Evolutionary conservation across 2,797 vertebrate genomes (phyloP), one percentile per base, ranked within the genome.

Genomic region (Malurus splendens): DNA sequence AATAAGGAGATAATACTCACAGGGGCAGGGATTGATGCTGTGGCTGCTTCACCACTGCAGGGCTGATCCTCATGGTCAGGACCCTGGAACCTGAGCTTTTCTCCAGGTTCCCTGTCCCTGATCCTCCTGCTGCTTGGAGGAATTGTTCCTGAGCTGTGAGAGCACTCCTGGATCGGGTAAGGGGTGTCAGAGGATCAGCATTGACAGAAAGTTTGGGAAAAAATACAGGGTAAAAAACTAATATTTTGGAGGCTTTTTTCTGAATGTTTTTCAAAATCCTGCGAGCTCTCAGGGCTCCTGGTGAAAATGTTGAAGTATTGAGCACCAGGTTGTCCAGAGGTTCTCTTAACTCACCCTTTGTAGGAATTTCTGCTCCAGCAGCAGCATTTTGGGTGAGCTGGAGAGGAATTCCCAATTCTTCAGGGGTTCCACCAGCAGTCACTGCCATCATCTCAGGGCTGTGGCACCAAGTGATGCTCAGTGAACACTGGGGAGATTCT

Each of bases 1-100:
- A 95, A 82, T 91, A 90, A 79, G 67, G 19, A 82, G 92, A 89
- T 84, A 90, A 86, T 79, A 80, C 77, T 90, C 66, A 67, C 81
- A 91, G 81, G 45, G 57, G 44, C 55, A 54, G 45, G 44, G 54
- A 42, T 3, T 36, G 30, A 36, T 48, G 10, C 75, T 65, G 72
- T 3, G 6, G 75, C 39, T 3, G 4, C n/a, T n/a, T 86, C 74
- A 36, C 10, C 1, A 1, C 5, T 5, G 13, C 13, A 28, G 32
- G 5, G 44, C 47, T 42, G 45, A 45, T 70, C 77, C 73, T 50
- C 30, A 3, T 6, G 51, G 59, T 66, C 42, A 32, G n/a, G 42
- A 51, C 32, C 55, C 32, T 23, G 64, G 45, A 68, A n/a, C 41
- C 16, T 18, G 33, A 12, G 3, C 2, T 54, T n/a, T 55, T 50